A percentile compares a stretch with the other conserved stretches of the same genome.
Evolutionary conservation across 23 tunicate genomes (phyloP).

Genomic region (Corella eumyota): DNA sequence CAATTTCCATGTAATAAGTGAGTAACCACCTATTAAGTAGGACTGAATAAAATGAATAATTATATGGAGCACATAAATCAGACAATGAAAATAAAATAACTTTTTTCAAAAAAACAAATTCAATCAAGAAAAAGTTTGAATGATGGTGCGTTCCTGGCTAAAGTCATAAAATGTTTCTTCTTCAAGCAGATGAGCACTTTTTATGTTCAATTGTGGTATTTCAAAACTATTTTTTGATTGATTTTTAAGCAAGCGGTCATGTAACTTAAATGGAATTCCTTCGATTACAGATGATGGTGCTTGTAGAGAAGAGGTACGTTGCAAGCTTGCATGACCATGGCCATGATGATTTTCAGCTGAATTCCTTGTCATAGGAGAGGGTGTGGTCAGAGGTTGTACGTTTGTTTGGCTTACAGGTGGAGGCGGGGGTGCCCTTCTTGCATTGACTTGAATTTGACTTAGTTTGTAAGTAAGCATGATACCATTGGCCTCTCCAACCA

Average conservation of each 20-base stretch:
- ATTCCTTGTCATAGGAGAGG: conserved; percentile 22
- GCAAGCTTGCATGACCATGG: too few relatives aligned
- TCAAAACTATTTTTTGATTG: too few relatives aligned
- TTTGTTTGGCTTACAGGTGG: conserved; percentile 4
- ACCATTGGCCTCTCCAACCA: conserved; percentile 75
- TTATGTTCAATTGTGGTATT: background rate
- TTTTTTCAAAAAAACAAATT: too few relatives aligned
- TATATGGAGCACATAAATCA: too few relatives aligned
- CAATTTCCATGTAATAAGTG: too few relatives aligned
- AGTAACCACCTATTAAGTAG: too few relatives aligned
- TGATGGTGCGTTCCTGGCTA: conserved; percentile 15
- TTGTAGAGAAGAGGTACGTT: too few relatives aligned
- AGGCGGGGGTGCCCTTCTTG: conserved; percentile 37
- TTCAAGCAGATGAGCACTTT: conserved; percentile 9
- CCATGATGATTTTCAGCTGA: too few relatives aligned
- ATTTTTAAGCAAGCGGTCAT: conserved; percentile 25
- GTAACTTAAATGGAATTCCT: conserved; percentile 72
- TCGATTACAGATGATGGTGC: conserved; percentile 48
- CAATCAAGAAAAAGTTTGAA: too few relatives aligned
- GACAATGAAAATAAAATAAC: too few relatives aligned
- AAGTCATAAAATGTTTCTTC: conserved; percentile 25
- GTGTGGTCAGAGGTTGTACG: conserved; percentile 8
- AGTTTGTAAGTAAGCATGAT: conserved; percentile 59
- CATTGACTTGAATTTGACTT: conserved; percentile 3
- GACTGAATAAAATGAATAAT: too few relatives aligned